Conservation (phyloP, 2,113 vertebrate genomes). For the Sorex fumeus region DNA sequence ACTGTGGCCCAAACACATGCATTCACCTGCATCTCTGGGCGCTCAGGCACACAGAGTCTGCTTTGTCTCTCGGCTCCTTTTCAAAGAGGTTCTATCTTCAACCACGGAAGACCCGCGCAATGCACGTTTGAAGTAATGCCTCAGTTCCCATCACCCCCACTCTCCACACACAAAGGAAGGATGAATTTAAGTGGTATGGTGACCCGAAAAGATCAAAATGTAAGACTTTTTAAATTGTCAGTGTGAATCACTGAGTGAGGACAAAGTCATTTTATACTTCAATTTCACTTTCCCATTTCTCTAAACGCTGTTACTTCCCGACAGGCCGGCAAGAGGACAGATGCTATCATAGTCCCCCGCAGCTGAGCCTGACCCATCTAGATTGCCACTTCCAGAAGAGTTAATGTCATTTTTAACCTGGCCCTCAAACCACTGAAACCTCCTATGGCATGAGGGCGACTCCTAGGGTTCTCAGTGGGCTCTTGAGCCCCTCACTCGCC, state of each 20-base stretch:
- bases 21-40: background rate
- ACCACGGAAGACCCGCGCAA: background rate
- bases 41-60: background rate
- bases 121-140: conserved; percentile 14
- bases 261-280: conserved; percentile 61
- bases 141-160: background rate
- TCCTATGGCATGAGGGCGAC: background rate
- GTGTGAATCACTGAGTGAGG: conserved; percentile 40
- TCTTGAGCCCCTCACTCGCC: background rate
- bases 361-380: conserved; percentile 26
- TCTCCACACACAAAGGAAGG: background rate
- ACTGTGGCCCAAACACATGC: background rate
- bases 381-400: conserved; percentile 41
- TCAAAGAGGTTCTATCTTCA: background rate
- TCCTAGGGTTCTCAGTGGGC: background rate
- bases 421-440: conserved; percentile 42
- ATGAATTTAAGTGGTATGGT: background rate
- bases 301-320: conserved; percentile 25
- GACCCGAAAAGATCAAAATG: conserved; percentile 40
- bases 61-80: background rate
- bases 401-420: conserved; percentile 52
- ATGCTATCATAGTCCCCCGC: background rate
- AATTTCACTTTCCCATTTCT: conserved; percentile 65
- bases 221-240: conserved; percentile 35
- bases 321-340: background rate